These are phyloP conservation scores for Drosophila elegans DNA, from an alignment of 1,140 invertebrate species.

Conservation along the genomic window DNA sequence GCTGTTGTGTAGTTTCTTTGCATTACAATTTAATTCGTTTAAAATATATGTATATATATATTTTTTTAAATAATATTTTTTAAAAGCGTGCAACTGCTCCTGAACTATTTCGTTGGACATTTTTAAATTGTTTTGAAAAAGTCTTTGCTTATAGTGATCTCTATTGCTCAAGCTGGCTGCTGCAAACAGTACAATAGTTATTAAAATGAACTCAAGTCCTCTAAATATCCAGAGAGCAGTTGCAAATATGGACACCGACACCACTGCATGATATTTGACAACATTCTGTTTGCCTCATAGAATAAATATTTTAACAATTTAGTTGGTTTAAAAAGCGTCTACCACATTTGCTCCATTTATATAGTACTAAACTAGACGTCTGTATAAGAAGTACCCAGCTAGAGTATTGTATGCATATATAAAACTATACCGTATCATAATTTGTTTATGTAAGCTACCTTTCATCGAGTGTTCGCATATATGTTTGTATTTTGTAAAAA, in stretches of 20 bases:
- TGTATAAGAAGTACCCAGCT: slow-evolving; percentile 30
- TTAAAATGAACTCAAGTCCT: slow-evolving; percentile 21
- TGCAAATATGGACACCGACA: slow-evolving; percentile 64
- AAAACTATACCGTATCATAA: slow-evolving; percentile 59
- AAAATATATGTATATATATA: slow-evolving; percentile 25
- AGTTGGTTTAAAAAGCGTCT: slow-evolving; percentile 72
- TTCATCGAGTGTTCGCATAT: slow-evolving; percentile 27
- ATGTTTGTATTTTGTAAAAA: slow-evolving; percentile 43
- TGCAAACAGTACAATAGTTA: slow-evolving; percentile 4
- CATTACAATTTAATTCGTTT: slow-evolving; percentile 35
- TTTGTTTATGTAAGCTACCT: slow-evolving; percentile 36
- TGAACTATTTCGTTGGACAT: slow-evolving; percentile 16
- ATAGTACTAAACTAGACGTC: slow-evolving; percentile 36
- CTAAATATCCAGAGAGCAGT: slow-evolving; percentile 30
- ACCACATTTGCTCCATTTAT: slow-evolving; percentile 56
- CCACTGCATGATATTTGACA: slow-evolving; percentile 28
- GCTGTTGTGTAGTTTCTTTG: slow-evolving; percentile 26
- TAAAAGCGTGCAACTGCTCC: slow-evolving; percentile 54
- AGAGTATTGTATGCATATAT: slow-evolving; percentile 45
- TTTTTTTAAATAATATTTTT: slow-evolving; percentile 21
- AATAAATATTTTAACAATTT: slow-evolving; percentile 57
- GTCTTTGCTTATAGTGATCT: slow-evolving; percentile 26
- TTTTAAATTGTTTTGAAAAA: slow-evolving; percentile 8
- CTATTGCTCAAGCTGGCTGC: slow-evolving; percentile 25
- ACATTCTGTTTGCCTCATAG: slow-evolving; percentile 18